These are phyloP conservation scores for Eriosoma lanigerum DNA, from an alignment of 1,140 invertebrate genomes.

Conservation along the genomic window DNA sequence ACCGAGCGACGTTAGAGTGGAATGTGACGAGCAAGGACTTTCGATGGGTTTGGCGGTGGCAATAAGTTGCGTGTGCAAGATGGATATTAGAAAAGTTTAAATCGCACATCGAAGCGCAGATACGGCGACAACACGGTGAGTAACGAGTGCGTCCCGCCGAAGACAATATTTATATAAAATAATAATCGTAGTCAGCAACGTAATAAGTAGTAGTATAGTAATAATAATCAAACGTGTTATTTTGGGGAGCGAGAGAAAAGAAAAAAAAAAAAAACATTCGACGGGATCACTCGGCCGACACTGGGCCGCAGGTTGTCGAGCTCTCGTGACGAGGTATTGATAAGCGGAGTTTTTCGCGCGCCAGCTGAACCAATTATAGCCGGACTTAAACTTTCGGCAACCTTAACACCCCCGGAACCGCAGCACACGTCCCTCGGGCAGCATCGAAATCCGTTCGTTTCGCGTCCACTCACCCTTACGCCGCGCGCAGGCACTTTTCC, in stretches of 20 bases:
- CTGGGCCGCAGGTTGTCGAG: constrained; percentile 45
- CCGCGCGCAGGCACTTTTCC: too few relatives aligned
- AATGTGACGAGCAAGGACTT: neutral
- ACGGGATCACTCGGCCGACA: neutral
- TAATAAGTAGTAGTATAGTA: neutral
- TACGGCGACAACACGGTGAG: too few relatives aligned
- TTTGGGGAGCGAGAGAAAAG: too few relatives aligned
- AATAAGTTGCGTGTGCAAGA: neutral
- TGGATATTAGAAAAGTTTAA: constrained; percentile 47
- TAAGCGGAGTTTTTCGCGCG: constrained; percentile 49
- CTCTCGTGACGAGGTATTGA: constrained; percentile 39
- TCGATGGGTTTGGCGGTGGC: neutral
- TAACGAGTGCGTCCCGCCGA: too few relatives aligned
- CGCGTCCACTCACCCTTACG: neutral
- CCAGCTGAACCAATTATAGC: constrained; percentile 51
- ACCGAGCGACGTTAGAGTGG: neutral
- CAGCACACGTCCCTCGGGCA: neutral
- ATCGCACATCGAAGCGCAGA: too few relatives aligned
- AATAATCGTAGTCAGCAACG: neutral
- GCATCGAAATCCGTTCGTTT: constrained; percentile 33
- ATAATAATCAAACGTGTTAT: neutral
- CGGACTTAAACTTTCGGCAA: constrained; percentile 48
- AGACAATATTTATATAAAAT: neutral
- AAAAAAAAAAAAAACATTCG: neutral
- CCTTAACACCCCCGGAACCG: constrained; percentile 11